Evolutionary conservation across 2,113 vertebrate genomes (phyloP).

Genomic region (Epinephelus moara): DNA sequence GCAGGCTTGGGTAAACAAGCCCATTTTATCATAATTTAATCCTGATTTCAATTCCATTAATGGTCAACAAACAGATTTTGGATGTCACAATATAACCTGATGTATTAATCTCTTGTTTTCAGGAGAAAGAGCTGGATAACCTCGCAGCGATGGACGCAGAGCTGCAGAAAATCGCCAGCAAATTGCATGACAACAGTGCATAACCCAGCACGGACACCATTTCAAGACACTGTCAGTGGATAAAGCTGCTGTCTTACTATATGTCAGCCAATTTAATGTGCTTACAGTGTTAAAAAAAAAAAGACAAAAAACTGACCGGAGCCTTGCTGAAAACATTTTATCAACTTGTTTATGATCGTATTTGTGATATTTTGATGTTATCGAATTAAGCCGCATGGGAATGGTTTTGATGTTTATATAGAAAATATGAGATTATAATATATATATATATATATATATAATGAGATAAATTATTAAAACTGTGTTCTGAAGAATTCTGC

Average conservation of each 20-base stretch:
- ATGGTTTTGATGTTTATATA: constrained; percentile 74
- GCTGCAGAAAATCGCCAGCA: constrained; percentile 91
- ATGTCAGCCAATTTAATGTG: constrained; percentile 49
- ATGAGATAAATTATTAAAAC: constrained; percentile 48
- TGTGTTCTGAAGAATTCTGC: constrained; percentile 84
- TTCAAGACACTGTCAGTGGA: not conserved
- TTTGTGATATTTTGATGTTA: constrained; percentile 84
- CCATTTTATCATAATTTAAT: not conserved
- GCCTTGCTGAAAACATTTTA: constrained; percentile 56
- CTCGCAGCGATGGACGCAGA: constrained; percentile 92
- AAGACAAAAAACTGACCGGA: constrained; percentile 24
- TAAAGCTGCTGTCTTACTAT: constrained; percentile 17
- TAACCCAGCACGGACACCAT: constrained; percentile 38
- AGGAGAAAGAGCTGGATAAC: constrained; percentile 92
- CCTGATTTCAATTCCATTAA: not conserved
- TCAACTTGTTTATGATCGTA: constrained; percentile 53
- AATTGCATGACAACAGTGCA: constrained; percentile 86
- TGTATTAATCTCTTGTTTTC: constrained; percentile 19
- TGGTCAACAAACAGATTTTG: not conserved
- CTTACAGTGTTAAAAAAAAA: constrained; percentile 43
- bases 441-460: constrained; percentile 9
- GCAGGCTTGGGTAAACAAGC: not conserved
- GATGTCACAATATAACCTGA: not conserved
- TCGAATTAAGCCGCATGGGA: constrained; percentile 86
- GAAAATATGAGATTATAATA: constrained; percentile 33